These are phyloP conservation scores for Spea hammondii DNA, from an alignment of 2,797 vertebrate genomes.

Conservation along the genomic window DNA sequence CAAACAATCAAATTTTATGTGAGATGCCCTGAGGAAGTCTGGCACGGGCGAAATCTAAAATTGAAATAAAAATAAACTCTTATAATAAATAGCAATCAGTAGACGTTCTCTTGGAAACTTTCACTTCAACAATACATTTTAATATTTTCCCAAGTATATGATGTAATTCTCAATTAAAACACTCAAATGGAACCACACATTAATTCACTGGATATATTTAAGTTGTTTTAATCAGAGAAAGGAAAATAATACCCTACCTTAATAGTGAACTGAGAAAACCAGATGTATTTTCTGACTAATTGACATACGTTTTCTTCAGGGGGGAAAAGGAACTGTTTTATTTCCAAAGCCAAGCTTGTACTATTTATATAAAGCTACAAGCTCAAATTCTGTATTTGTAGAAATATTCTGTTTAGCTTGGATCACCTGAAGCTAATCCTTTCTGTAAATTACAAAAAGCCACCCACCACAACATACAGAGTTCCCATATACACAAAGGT, in stretches of 20 bases:
- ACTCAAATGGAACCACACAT: slow-evolving; percentile 37
- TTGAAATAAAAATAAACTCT: slow-evolving; percentile 45
- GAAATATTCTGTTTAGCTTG: not conserved
- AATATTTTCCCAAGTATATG: slow-evolving; percentile 39
- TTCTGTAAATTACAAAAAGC: not conserved
- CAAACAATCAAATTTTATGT: slow-evolving; percentile 48
- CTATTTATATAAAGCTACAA: slow-evolving; percentile 17
- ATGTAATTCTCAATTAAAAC: slow-evolving; percentile 50
- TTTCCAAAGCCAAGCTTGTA: slow-evolving; percentile 28
- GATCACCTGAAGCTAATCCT: not conserved
- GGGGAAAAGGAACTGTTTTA: not conserved
- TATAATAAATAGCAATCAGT: slow-evolving; percentile 49
- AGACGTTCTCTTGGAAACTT: slow-evolving; percentile 44
- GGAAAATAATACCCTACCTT: slow-evolving; percentile 46
- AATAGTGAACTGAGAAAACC: slow-evolving; percentile 39
- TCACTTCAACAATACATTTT: slow-evolving; percentile 42
- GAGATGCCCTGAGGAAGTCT: slow-evolving; percentile 49
- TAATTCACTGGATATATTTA: slow-evolving; percentile 35
- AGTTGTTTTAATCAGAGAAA: slow-evolving; percentile 41
- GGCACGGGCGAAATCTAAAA: slow-evolving; percentile 31
- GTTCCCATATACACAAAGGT: no score
- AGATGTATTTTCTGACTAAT: slow-evolving; percentile 50
- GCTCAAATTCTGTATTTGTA: not conserved
- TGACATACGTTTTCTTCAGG: slow-evolving; percentile 35
- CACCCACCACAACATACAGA: not conserved